Conservation (phyloP, 1,140 invertebrate genomes). For the Helicoverpa zea region DNA sequence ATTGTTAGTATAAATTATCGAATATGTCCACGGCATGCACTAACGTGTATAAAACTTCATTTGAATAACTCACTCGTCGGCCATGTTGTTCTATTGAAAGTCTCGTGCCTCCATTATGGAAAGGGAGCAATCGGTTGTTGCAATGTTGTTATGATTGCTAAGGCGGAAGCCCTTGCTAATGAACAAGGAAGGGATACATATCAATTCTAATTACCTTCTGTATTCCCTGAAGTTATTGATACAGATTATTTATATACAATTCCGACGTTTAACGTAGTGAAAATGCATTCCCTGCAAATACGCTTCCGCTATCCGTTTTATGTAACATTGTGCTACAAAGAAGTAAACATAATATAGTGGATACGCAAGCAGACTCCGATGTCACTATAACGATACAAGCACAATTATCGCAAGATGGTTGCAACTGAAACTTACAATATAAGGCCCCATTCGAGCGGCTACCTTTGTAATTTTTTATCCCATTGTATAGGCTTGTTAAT, state of each 20-base stretch:
- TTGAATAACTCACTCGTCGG: constrained; percentile 71
- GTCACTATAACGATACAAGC: constrained; percentile 18
- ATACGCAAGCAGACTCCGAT: neutral
- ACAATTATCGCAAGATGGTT: constrained; percentile 33
- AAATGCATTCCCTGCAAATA: neutral
- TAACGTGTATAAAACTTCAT: constrained; percentile 66
- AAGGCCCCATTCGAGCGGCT: constrained; percentile 49
- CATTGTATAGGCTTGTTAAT: constrained; percentile 68
- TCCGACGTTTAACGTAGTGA: neutral
- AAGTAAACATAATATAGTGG: neutral
- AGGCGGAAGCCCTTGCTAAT: constrained; percentile 23
- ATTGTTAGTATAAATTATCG: constrained; percentile 51
- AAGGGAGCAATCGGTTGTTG: constrained; percentile 40
- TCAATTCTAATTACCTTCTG: constrained; percentile 1
- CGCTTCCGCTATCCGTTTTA: neutral
- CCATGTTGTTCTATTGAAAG: constrained; percentile 45
- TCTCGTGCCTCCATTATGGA: constrained; percentile 31
- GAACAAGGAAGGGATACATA: constrained; percentile 23
- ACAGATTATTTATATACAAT: neutral
- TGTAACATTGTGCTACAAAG: constrained; percentile 6
- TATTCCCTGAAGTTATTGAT: constrained; percentile 3
- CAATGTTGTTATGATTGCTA: constrained; percentile 33
- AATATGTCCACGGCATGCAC: constrained; percentile 47
- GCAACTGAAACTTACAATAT: constrained; percentile 39
- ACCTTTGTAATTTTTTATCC: constrained; percentile 69